These are phyloP conservation scores for Sebastes reedi DNA, from an alignment of 2,797 vertebrate species.

Conservation along the genomic window DNA sequence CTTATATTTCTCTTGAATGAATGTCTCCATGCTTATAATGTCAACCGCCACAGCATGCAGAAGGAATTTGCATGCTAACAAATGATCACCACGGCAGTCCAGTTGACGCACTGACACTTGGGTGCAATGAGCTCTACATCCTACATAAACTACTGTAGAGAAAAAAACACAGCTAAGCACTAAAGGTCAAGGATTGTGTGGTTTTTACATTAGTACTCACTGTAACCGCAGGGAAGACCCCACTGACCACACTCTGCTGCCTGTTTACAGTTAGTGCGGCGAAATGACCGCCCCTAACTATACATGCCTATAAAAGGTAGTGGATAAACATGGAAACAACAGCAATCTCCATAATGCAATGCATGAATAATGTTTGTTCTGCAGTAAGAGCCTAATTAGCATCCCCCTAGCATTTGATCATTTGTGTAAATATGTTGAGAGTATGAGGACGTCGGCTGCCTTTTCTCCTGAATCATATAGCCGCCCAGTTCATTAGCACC, in stretches of 20 bases:
- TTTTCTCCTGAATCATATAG: slow-evolving; percentile 2
- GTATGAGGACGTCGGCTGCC: not conserved
- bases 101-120: slow-evolving; percentile 4
- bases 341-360: not conserved
- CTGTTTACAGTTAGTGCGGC: not conserved
- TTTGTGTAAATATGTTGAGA: slow-evolving; percentile 18
- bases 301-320: not conserved
- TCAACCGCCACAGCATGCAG: not conserved
- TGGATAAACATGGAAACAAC: not conserved
- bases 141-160: not conserved
- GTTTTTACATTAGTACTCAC: slow-evolving; percentile 30
- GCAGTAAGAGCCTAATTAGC: slow-evolving; percentile 26
- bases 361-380: slow-evolving; percentile 27
- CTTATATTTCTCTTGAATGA: not conserved
- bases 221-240: slow-evolving; percentile 12
- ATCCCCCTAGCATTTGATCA: slow-evolving; percentile 21
- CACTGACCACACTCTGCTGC: slow-evolving; percentile 9
- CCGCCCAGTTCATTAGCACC: slow-evolving; percentile 33
- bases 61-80: slow-evolving; percentile 7
- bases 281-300: not conserved
- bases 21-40: not conserved
- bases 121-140: slow-evolving; percentile 7
- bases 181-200: slow-evolving; percentile 54
- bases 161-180: not conserved
- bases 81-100: not conserved